Percentiles rank a stretch among this genome's conserved stretches.
Conservation (phyloP, 2,113 vertebrate species). For the Gavialis gangeticus region DNA sequence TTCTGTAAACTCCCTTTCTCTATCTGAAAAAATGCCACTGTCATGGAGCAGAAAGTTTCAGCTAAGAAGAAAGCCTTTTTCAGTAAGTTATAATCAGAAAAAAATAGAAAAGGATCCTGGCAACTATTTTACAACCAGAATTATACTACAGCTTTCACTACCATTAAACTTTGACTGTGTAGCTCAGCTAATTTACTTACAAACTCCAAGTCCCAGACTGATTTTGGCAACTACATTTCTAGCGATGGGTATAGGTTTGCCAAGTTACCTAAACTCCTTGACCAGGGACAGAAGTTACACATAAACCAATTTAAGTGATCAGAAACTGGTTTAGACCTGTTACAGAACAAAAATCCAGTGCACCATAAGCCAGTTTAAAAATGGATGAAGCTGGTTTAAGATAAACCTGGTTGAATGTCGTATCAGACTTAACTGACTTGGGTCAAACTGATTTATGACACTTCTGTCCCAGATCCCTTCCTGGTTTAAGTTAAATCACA, state of each 20-base stretch:
- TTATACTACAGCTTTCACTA: neutral
- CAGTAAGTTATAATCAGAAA: neutral
- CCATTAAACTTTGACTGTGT: neutral
- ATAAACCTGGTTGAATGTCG: too few relatives aligned
- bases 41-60: neutral
- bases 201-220: neutral
- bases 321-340: too few relatives aligned
- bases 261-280: neutral
- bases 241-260: neutral
- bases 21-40: neutral
- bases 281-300: too few relatives aligned
- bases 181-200: neutral
- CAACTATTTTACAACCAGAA: neutral
- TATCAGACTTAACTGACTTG: too few relatives aligned
- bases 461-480: too few relatives aligned
- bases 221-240: neutral
- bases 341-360: too few relatives aligned
- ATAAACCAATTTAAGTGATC: too few relatives aligned
- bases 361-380: too few relatives aligned
- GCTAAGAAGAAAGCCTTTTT: neutral
- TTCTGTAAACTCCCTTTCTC: neutral
- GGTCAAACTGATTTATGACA: too few relatives aligned
- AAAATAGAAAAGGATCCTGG: neutral
- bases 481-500: too few relatives aligned
- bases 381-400: too few relatives aligned